These are phyloP conservation scores for Furcifer pardalis DNA, from an alignment of 2,797 vertebrate species.

Conservation along the genomic window DNA sequence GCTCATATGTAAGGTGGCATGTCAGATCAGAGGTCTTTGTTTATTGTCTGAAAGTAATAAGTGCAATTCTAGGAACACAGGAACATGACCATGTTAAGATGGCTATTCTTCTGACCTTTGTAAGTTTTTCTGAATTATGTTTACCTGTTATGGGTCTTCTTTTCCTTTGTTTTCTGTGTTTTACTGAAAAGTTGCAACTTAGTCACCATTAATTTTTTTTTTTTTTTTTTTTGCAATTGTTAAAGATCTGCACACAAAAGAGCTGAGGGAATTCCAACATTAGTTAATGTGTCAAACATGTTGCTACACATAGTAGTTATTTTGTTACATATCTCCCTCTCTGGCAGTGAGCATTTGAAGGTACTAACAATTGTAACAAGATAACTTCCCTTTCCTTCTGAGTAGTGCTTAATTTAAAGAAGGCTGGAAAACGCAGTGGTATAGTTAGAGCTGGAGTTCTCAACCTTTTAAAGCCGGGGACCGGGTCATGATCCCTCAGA, in stretches of 20 bases:
- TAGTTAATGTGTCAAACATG: constrained; percentile 4
- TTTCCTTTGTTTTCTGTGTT: neutral
- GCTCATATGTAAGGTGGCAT: neutral
- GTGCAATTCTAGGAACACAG: neutral
- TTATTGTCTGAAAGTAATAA: neutral
- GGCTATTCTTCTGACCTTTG: neutral
- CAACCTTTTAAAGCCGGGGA: too few species aligned
- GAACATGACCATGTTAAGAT: neutral
- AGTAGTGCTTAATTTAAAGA: too few species aligned
- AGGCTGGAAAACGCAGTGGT: too few species aligned
- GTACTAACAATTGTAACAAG: constrained; percentile 14
- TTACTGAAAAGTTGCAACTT: neutral
- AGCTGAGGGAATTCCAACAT: neutral
- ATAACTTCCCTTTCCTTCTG: constrained; percentile 9
- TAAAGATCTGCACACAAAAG: neutral
- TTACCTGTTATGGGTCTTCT: neutral
- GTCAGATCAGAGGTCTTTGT: neutral
- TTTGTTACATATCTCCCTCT: neutral
- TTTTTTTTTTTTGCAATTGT: neutral
- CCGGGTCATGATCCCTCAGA: too few species aligned
- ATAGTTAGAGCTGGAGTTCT: too few species aligned
- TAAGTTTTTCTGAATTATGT: neutral
- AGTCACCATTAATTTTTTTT: too few species aligned
- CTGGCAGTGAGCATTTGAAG: constrained; percentile 8
- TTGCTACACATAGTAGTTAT: neutral